Conservation (phyloP, 2,797 vertebrate species). For the Poeciliopsis paucimaculata region DNA sequence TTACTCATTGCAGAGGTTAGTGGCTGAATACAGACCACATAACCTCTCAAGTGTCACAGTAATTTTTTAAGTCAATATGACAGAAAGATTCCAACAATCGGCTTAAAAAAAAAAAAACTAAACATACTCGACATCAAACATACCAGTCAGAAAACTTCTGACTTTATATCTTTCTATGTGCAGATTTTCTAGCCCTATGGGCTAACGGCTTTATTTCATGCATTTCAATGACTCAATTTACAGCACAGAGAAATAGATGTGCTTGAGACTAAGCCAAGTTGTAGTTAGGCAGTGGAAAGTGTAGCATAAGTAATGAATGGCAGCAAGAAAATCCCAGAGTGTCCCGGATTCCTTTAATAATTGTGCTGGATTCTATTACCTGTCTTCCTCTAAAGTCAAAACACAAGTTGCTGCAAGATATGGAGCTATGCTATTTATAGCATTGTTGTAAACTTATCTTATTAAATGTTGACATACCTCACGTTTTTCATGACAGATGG, state of each 20-base stretch:
- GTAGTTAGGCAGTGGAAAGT: constrained; percentile 14
- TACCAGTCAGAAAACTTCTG: constrained; percentile 5
- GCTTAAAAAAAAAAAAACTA: constrained; percentile 4
- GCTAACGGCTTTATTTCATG: constrained; percentile 41
- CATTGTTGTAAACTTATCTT: background rate
- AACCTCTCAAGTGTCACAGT: constrained; percentile 42
- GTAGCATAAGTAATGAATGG: constrained; percentile 27
- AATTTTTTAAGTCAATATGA: constrained; percentile 28
- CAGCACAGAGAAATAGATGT: constrained; percentile 24
- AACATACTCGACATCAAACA: constrained; percentile 8
- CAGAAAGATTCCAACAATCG: constrained; percentile 22
- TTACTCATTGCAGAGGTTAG: constrained; percentile 53
- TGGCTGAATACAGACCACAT: constrained; percentile 60
- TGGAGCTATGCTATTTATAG: background rate
- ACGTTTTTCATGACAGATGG: background rate
- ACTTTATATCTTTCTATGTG: constrained; percentile 1
- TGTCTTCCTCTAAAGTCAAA: background rate
- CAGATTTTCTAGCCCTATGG: constrained; percentile 15
- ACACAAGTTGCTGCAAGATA: background rate
- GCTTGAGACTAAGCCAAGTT: constrained; percentile 29
- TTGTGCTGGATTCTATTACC: constrained; percentile 15
- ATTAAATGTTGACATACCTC: background rate
- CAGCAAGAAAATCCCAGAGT: constrained; percentile 33
- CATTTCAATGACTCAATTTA: constrained; percentile 36
- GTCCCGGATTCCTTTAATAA: constrained; percentile 49